Conservation (phyloP, 2,113 vertebrate species). For the Xenus cinereus region DNA sequence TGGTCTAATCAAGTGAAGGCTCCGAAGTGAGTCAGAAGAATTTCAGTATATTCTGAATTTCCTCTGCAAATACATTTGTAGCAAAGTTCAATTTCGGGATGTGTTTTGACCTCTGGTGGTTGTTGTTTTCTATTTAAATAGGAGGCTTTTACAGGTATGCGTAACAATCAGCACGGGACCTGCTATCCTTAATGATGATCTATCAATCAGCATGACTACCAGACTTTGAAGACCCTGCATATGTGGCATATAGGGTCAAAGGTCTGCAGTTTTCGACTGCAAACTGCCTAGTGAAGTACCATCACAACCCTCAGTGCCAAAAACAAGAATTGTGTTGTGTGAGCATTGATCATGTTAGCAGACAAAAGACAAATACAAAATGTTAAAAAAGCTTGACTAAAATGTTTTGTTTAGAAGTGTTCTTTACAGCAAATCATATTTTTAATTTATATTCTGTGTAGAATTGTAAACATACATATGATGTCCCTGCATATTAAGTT, state of each 20-base stretch:
- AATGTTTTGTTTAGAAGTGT: background rate
- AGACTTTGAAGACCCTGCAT: background rate
- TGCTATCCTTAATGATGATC: background rate
- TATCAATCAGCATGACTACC: background rate
- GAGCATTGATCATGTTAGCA: constrained; percentile 27
- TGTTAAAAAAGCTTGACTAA: constrained; percentile 19
- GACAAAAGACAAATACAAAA: constrained; percentile 48
- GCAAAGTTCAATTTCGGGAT: background rate
- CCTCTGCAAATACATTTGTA: background rate
- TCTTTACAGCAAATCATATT: background rate
- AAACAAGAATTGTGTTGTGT: background rate
- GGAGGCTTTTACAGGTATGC: background rate
- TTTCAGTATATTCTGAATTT: background rate
- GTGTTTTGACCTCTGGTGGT: background rate
- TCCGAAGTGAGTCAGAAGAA: background rate
- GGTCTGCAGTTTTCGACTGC: background rate
- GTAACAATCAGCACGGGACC: background rate
- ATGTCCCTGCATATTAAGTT: background rate
- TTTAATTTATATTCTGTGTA: background rate
- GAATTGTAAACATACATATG: background rate
- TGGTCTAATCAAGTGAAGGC: background rate
- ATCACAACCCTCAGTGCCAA: background rate
- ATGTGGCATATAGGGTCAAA: background rate
- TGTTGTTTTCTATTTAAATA: background rate
- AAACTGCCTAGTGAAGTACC: background rate